Conservation (phyloP, 2,797 vertebrate genomes). For the Mus spretus region DNA sequence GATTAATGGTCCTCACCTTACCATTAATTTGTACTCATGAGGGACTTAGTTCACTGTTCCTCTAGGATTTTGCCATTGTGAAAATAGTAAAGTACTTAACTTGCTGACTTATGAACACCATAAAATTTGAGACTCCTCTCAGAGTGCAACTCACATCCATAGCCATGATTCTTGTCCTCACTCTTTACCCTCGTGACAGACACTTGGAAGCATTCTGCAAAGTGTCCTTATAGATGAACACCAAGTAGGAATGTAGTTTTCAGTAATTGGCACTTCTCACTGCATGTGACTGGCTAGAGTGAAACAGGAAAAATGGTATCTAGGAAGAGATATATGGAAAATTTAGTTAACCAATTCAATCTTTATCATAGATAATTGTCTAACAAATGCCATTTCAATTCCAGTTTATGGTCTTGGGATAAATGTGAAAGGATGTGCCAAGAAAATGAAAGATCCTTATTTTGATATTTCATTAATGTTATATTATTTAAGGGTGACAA, state of each 20-base stretch:
- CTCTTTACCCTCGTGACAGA: neutral
- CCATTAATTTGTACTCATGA: neutral
- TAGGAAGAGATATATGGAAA: neutral
- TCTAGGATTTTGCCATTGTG: neutral
- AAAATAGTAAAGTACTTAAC: neutral
- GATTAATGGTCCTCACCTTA: neutral
- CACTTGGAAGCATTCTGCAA: neutral
- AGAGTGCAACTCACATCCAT: neutral
- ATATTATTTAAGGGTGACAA: neutral
- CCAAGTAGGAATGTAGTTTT: neutral
- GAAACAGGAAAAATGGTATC: neutral
- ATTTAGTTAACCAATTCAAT: neutral
- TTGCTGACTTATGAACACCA: neutral
- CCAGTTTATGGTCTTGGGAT: neutral
- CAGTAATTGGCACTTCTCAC: neutral
- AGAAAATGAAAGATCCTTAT: neutral
- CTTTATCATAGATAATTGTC: neutral
- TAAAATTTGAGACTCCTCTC: neutral
- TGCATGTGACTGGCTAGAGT: neutral
- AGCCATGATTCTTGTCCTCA: neutral
- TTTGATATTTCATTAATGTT: neutral
- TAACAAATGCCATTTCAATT: neutral
- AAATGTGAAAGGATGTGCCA: neutral
- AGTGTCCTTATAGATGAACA: neutral
- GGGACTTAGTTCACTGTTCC: neutral